Evolutionary conservation across 1,140 invertebrate genomes (phyloP), one percentile per base, ranked within the genome.

Genomic region (Plectrocnemia conspersa): DNA sequence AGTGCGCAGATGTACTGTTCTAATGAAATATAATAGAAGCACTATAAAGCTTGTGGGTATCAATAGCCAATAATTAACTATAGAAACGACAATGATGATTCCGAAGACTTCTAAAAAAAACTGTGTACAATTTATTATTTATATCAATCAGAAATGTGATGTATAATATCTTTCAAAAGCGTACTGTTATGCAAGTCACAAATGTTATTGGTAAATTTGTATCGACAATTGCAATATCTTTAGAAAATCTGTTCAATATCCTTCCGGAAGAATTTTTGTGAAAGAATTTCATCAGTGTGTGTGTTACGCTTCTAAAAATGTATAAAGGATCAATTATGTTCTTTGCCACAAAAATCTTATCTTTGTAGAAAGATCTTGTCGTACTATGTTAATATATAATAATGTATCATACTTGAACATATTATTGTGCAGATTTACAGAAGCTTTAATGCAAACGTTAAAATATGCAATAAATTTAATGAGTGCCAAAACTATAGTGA

Each of bases 241-340:
- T 86, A 0, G 86, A 84, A 71, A 88, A 89, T 38, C 86, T 66
- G 65, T 90, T 90, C 33, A 90, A 68, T 55, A 90, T 86, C n/a
- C 85, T 71, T 9, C 82, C 84, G 66, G 71, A 68, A 2, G 86
- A 67, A 68, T 92, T 92, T 24, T 80, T 85, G 61, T 91, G 86
- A 72, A 92, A 93, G 68, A 93, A 93, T 54, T 77, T 77, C 75
- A 91, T 88, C 0, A 84, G 84, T 0, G 86, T 82, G 40, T 82
- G 77, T 1, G 88, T 82, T 0, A 93, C 76, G 40, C 78, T 78
- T 13, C 70, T 67, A 63, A 87, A 85, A 82, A 88, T 83, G 2
- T 59, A 29, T 68, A 86, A 87, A n/a, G n/a, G 67, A 86, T 24
- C 27, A 52, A 41, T 52, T 40, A 24, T 2, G 18, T 19, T 33